A percentile compares a stretch with the other conserved stretches of the same genome.
Evolutionary conservation across 92 coral and sea anemone species (phyloP).

Genomic region (Anthopleura xanthogrammica): DNA sequence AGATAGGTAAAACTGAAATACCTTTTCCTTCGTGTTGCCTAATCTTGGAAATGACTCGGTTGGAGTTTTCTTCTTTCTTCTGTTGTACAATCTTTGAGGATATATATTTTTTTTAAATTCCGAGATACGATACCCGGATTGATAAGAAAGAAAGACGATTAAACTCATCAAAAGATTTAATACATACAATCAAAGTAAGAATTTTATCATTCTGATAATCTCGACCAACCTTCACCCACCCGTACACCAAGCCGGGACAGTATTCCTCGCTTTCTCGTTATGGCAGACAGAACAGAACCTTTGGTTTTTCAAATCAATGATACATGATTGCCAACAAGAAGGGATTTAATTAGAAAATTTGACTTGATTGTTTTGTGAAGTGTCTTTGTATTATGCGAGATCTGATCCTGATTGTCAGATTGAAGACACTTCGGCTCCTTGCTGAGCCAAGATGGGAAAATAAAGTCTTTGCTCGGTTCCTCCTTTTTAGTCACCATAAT

Average conservation of each 20-base stretch:
- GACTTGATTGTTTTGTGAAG: not conserved
- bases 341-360: not conserved
- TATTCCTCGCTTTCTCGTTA: not conserved
- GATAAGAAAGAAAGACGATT: too few species aligned
- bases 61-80: too few species aligned
- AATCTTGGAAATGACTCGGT: too few species aligned
- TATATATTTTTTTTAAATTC: too few species aligned
- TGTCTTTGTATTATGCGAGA: not conserved
- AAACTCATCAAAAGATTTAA: too few species aligned
- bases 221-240: not conserved
- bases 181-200: not conserved
- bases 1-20: not conserved
- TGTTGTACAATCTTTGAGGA: too few species aligned
- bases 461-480: not conserved
- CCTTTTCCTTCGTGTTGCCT: too few species aligned
- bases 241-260: not conserved
- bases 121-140: too few species aligned
- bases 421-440: conserved; percentile 8
- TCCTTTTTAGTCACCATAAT: not conserved
- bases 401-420: not conserved
- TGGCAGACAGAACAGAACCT: not conserved
- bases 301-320: conserved; percentile 2
- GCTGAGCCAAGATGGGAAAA: not conserved
- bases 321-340: not conserved
- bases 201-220: not conserved